phyloP scores from a whole-genome alignment of 2,797 vertebrate species.

The Naso thynnoides region DNA sequence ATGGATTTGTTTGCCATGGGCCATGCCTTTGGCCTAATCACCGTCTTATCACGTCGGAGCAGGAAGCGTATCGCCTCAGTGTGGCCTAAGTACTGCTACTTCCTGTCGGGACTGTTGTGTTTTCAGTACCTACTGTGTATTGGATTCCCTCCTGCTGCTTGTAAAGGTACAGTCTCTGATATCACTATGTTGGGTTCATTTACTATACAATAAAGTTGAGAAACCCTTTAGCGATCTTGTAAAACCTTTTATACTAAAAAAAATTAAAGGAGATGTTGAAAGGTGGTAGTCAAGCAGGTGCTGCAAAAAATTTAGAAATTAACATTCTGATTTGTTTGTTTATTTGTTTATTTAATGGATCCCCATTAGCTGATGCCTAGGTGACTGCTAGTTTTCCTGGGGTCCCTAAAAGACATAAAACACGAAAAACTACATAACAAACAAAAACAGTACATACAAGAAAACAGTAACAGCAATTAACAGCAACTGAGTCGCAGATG shows the following conservation, averaged over 20 bases:
- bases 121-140: slow-evolving; percentile 95
- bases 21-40: slow-evolving; percentile 91
- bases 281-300: neutral
- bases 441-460: too few species aligned
- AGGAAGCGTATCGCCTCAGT: slow-evolving; percentile 90
- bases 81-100: slow-evolving; percentile 96
- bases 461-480: too few species aligned
- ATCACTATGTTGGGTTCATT: neutral
- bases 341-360: too few species aligned
- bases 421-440: too few species aligned
- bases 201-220: too few species aligned
- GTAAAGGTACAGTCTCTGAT: slow-evolving; percentile 85
- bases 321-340: too few species aligned
- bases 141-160: slow-evolving; percentile 92
- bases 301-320: too few species aligned
- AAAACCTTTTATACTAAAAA: neutral
- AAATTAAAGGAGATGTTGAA: neutral
- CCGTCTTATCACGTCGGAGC: slow-evolving; percentile 89
- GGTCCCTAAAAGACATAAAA: too few species aligned
- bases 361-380: too few species aligned
- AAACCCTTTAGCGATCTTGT: neutral
- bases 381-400: too few species aligned
- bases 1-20: slow-evolving; percentile 96
- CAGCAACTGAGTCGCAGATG: too few species aligned
- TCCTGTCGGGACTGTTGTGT: slow-evolving; percentile 90